phyloP scores from a whole-genome alignment of 2,888 invertebrate species.

The Callyntrura guangdongensis region DNA sequence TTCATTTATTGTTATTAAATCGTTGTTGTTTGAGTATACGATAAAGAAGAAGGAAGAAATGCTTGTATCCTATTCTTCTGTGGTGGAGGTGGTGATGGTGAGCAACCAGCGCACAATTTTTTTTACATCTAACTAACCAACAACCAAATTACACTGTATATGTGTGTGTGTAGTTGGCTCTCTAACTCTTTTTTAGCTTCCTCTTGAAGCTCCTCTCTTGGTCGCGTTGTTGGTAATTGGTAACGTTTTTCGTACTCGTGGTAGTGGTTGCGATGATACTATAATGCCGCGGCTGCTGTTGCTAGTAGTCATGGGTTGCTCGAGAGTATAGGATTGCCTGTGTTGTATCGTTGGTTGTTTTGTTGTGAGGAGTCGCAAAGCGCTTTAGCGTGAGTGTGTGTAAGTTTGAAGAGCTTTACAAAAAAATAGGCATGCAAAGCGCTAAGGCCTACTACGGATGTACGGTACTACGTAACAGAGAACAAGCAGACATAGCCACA shows the following conservation, averaged over 20 bases:
- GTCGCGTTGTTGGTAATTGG: conserved; percentile 2
- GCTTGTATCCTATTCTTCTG: conserved; percentile 9
- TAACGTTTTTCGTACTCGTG: neutral
- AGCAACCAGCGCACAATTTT: neutral
- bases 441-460: neutral
- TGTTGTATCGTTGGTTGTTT: neutral
- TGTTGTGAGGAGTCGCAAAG: neutral
- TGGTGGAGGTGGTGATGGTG: neutral
- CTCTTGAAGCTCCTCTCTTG: neutral
- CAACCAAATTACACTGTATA: neutral
- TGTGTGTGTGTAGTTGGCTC: conserved; percentile 16
- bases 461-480: neutral
- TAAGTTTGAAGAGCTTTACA: conserved; percentile 4
- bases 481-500: neutral
- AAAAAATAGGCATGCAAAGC: conserved; percentile 3
- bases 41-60: conserved; percentile 39
- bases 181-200: conserved; percentile 26
- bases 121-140: conserved; percentile 1
- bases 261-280: neutral
- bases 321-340: neutral
- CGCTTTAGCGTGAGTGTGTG: conserved; percentile 2
- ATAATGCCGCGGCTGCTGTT: neutral
- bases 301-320: neutral
- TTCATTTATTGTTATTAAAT: neutral
- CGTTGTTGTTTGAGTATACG: neutral